Evolutionary conservation across 1,140 invertebrate genomes (phyloP), one percentile per base, ranked within the genome.

Genomic region (Monochamus saltuarius): DNA sequence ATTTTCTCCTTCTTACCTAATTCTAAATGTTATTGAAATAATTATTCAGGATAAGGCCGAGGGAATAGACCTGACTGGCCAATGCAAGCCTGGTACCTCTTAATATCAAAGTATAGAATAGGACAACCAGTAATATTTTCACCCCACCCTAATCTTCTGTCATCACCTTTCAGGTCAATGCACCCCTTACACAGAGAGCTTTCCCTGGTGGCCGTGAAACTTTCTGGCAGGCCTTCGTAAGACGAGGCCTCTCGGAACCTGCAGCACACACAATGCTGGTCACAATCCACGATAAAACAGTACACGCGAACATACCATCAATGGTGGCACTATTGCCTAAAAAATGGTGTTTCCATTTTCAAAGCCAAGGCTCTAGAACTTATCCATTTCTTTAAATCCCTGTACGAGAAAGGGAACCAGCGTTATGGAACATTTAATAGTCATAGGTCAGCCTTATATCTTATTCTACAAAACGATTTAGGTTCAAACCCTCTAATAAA

Each of bases 1-100:
- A 40, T 60, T 60, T 37, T 37, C 49, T 6, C 22, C 22, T 3
- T 60, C 43, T 43, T 22, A n/a, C n/a, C 11, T 60, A 55, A 60
- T 55, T 4, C 7, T 19, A 0, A 39, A 55, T 11, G 19, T 1
- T 29, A 13, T 59, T 0, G 9, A 43, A 11, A 59, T 39, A 59
- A 59, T 59, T 56, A 59, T 59, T 35, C 9, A 56, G 54, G 57
- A 59, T 17, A 56, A 40, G 34, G 57, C 57, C 14, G 22, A 39
- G 55, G 50, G 57, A 13, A 40, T 59, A 13, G 36, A 10, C 57
- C 50, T 17, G 40, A 36, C 34, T 59, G 57, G 51, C 13, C 14
- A 39, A 59, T 39, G 10, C 57, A 54, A 22, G 49, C 2, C 1
- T 42, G 57, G 57, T 59, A 59, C 50, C 36, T 38, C 9, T 17